Evolutionary conservation across 1,140 invertebrate genomes (phyloP).

Genomic region (Drosophila watanabei): DNA sequence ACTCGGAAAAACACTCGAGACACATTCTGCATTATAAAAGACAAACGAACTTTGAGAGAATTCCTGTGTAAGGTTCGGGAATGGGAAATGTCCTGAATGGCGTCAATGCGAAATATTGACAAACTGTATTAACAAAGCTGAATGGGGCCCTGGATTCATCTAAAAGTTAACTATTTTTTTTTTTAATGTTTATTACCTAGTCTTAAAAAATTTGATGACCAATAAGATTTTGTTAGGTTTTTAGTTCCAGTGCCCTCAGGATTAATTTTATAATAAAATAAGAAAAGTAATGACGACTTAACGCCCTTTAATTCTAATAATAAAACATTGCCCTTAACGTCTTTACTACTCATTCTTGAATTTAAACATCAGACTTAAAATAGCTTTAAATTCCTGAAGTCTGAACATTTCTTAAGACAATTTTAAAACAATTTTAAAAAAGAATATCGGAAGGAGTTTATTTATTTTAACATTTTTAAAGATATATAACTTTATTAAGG

Average conservation of each 20-base stretch:
- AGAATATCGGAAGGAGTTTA: too few species aligned
- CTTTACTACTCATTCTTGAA: too few species aligned
- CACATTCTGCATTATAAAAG: constrained; percentile 57
- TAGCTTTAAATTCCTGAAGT: too few species aligned
- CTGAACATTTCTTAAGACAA: too few species aligned
- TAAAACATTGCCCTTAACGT: too few species aligned
- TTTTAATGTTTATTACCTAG: neutral
- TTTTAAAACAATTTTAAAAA: too few species aligned
- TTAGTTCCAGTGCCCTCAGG: neutral
- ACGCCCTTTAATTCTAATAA: too few species aligned
- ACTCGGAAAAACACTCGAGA: constrained; percentile 42
- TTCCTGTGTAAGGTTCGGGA: neutral
- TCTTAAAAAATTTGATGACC: neutral
- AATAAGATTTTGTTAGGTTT: neutral
- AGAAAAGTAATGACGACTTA: too few species aligned
- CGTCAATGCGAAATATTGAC: constrained; percentile 17
- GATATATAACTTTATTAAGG: too few species aligned
- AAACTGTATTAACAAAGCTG: neutral
- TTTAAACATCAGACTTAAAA: too few species aligned
- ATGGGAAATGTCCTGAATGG: constrained; percentile 1
- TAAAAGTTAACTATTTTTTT: neutral
- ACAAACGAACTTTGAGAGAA: constrained; percentile 19
- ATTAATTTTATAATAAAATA: too few species aligned
- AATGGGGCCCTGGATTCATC: constrained; percentile 4
- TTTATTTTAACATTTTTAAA: too few species aligned